Conservation (phyloP, 2,888 invertebrate genomes). For the Lacanobia oleracea region DNA sequence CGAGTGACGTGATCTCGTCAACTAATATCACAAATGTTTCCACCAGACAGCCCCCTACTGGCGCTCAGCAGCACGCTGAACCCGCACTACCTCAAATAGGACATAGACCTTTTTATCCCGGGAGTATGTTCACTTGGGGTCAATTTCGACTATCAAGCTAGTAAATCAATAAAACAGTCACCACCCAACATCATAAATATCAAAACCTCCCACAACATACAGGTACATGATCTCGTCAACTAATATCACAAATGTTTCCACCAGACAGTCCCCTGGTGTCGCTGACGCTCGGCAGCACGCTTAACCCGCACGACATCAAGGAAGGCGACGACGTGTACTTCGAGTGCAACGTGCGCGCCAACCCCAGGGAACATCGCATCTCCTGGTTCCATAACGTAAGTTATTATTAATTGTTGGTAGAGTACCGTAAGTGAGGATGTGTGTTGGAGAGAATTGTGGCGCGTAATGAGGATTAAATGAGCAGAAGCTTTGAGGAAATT, state of each 20-base stretch:
- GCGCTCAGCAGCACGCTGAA: constrained; percentile 96
- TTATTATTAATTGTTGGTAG: constrained; percentile 76
- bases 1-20: not conserved
- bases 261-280: constrained; percentile 86
- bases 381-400: constrained; percentile 97
- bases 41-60: constrained; percentile 89
- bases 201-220: too few species aligned
- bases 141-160: too few species aligned
- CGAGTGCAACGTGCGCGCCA: constrained; percentile 96
- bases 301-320: constrained; percentile 97
- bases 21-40: constrained; percentile 61
- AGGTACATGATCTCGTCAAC: not conserved
- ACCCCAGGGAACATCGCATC: constrained; percentile 96
- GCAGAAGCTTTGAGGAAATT: not conserved
- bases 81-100: constrained; percentile 94
- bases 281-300: constrained; percentile 95
- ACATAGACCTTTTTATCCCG: too few species aligned
- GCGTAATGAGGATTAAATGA: constrained; percentile 1
- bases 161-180: too few species aligned
- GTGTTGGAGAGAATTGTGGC: not conserved
- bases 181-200: too few species aligned
- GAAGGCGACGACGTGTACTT: constrained; percentile 98
- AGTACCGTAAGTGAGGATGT: not conserved
- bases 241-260: constrained; percentile 64
- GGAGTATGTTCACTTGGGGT: too few species aligned